A percentile compares a stretch with the other conserved stretches of the same genome.
Evolutionary conservation across 2,113 vertebrate species (phyloP).

Genomic region (Colinus virginianus): DNA sequence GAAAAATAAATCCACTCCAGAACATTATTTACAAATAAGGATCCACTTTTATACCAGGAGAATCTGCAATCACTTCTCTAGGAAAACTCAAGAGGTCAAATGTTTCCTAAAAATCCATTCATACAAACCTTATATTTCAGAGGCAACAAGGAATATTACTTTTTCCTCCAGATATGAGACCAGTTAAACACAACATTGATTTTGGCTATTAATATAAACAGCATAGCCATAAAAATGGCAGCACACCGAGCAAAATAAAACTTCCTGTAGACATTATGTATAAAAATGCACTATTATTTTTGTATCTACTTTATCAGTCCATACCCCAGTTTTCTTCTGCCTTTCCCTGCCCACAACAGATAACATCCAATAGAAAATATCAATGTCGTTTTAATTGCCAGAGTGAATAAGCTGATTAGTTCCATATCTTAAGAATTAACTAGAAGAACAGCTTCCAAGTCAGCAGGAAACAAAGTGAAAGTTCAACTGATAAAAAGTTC

Average conservation of each 20-base stretch:
- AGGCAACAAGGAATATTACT: not conserved
- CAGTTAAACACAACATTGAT: not conserved
- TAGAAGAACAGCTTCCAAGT: slow-evolving; percentile 13
- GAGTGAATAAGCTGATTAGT: not conserved
- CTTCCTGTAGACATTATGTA: not conserved
- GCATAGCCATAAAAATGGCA: not conserved
- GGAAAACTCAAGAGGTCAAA: not conserved
- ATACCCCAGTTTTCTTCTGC: not conserved
- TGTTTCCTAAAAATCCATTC: not conserved
- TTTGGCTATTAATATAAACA: not conserved
- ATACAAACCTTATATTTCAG: not conserved
- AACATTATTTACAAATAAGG: not conserved
- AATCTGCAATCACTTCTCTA: not conserved
- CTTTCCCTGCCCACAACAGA: not conserved
- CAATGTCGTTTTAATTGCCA: not conserved
- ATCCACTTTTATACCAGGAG: not conserved
- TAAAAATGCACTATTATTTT: not conserved
- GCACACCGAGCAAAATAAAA: not conserved
- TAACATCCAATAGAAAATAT: not conserved
- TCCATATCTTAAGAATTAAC: slow-evolving; percentile 18
- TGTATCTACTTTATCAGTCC: rapidly evolving
- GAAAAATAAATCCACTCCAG: not conserved
- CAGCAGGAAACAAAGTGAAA: slow-evolving; percentile 34
- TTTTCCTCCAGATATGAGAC: not conserved
- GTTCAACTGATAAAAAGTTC: slow-evolving; percentile 60